Conservation (phyloP, 2,113 vertebrate species). For the Neolamprologus caudopunctatus region DNA sequence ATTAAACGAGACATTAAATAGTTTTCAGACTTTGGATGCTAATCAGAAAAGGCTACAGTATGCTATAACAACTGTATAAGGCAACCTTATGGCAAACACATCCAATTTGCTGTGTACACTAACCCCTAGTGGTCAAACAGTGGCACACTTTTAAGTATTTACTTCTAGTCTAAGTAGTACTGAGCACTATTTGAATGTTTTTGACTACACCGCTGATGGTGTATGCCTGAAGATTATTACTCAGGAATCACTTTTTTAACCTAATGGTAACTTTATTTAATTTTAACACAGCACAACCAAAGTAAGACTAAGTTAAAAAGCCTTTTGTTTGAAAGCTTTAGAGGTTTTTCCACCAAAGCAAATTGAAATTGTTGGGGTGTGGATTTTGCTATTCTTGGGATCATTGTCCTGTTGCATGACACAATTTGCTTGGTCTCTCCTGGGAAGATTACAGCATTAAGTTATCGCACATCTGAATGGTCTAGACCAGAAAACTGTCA, state of each 20-base stretch:
- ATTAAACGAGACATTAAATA: background rate
- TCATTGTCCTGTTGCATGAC: background rate
- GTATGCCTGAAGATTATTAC: background rate
- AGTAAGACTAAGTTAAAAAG: background rate
- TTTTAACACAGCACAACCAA: background rate
- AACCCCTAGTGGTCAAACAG: background rate
- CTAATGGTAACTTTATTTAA: background rate
- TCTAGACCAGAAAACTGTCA: background rate
- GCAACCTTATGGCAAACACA: background rate
- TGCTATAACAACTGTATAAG: background rate
- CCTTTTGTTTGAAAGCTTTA: background rate
- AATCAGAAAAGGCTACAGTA: background rate
- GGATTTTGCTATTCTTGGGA: background rate
- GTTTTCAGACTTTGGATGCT: background rate
- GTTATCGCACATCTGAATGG: background rate
- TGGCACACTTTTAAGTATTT: rapidly evolving
- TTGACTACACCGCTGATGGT: background rate
- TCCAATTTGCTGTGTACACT: background rate
- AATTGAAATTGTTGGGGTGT: background rate
- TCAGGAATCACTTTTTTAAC: background rate
- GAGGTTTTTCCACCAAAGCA: background rate
- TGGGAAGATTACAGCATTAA: background rate
- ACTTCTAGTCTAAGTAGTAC: background rate
- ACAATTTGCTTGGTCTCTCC: background rate
- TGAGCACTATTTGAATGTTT: background rate